Percentiles rank a stretch among this genome's conserved stretches.
phyloP scores from a whole-genome alignment of 1,140 invertebrate genomes.

The Cydia pomonella region DNA sequence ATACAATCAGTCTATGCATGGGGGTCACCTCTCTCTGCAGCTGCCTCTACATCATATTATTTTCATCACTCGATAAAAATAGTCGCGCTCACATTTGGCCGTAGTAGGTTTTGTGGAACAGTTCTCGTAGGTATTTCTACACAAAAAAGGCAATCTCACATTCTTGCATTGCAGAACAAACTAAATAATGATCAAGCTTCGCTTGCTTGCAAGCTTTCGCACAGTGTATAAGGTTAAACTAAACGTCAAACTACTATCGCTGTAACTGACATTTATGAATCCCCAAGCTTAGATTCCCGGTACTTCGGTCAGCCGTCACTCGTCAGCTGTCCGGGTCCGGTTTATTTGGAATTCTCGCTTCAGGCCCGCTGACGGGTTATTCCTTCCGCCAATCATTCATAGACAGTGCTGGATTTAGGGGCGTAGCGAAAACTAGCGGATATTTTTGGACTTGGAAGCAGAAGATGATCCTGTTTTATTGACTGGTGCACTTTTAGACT shows the following conservation, averaged over 20 bases:
- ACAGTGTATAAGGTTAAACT: too few relatives aligned
- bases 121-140: not conserved
- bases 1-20: too few relatives aligned
- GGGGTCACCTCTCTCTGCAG: too few relatives aligned
- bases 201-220: too few relatives aligned
- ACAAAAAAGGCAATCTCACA: not conserved
- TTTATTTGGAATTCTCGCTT: conserved; percentile 23
- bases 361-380: conserved; percentile 13
- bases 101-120: not conserved
- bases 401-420: not conserved
- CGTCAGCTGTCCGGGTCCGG: conserved; percentile 10
- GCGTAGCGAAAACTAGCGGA: not conserved
- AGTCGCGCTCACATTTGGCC: not conserved
- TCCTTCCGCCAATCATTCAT: conserved; percentile 24
- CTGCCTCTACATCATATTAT: too few relatives aligned
- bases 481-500: too few relatives aligned
- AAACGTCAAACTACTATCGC: not conserved
- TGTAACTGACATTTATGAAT: not conserved
- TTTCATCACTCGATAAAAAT: not conserved
- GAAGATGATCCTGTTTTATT: too few relatives aligned
- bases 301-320: not conserved
- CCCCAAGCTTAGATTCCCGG: not conserved
- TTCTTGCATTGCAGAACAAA: not conserved
- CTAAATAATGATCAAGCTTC: not conserved
- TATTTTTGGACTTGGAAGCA: not conserved